Base-by-base conservation (phyloP, 2,888 invertebrate genomes). In the Parnassius mnemosyne region DNA sequence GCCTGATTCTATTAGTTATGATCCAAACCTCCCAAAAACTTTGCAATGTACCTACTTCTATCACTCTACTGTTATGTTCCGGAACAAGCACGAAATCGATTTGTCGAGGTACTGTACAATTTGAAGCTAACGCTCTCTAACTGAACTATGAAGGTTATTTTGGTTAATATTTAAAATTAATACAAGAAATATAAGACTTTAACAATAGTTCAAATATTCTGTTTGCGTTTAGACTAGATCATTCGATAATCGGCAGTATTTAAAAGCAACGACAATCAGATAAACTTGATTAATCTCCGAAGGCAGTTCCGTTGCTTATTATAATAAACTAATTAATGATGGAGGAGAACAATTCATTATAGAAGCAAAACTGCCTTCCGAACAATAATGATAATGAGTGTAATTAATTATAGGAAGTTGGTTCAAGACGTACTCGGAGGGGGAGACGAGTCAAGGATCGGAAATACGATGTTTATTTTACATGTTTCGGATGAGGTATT, bases 251-350 rank as follows among this genome's bases (percentile, higher is more conserved):
- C 57, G 57, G 70, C 71, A 71, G 74, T 77, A 79, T 78, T 77
- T 77, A 80, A 83, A 80, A 79, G 76, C 77, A 80, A 75, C 77
- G 75, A 75, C 78, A 80, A 88, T 86, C 86, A 83, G 89, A 91
- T 91, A 89, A 85, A 89, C 80, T 88, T 87, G 87, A 89, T 89
- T 89, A 90, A 91, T 89, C 88, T 87, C 76, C 81, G 73, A 78
- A 82, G 81, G 80, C 83, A 88, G 87, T 89, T 86, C 80, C 77
- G 78, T 80, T 83, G 84, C 89, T 89, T 90, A 91, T 91, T 90
- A 91, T 90, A 89, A 90, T 89, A 91, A 90, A 90, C 90, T 91
- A 90, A 91, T 91, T 91, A 90, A 91, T 91, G 89, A 89, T 88
- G 83, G 87, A 83, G 78, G 79, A 82, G 87, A 89, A 89, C 90